Percentiles rank a stretch among this genome's conserved stretches.
Evolutionary conservation across 2,797 vertebrate species (phyloP).

Genomic region (Agapornis canus): DNA sequence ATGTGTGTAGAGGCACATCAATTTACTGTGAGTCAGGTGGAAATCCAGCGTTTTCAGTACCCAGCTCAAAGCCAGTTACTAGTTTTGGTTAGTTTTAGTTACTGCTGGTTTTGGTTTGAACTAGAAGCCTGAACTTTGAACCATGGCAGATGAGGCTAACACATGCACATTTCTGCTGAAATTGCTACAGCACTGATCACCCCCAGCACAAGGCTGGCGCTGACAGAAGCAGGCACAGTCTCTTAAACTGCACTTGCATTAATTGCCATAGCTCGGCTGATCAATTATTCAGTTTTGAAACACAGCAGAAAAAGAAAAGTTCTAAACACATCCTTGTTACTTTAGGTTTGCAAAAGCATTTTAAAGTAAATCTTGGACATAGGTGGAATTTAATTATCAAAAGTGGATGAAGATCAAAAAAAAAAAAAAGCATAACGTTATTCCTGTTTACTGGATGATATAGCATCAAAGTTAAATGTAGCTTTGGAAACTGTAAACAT

Average conservation of each 20-base stretch:
- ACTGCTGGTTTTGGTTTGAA: not conserved
- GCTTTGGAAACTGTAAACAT: not conserved
- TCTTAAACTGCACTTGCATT: not conserved
- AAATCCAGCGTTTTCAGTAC: not conserved
- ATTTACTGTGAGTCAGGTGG: not conserved
- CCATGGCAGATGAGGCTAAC: not conserved
- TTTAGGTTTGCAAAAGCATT: not conserved
- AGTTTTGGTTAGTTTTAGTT: not conserved
- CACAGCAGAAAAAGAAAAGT: not conserved
- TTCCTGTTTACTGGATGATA: not conserved
- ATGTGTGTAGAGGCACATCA: not conserved
- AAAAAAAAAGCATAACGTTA: not conserved
- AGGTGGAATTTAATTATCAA: not conserved
- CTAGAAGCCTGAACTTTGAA: not conserved
- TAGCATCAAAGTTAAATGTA: fast-evolving
- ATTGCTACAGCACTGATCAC: not conserved
- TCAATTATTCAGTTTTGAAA: not conserved
- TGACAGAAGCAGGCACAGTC: not conserved
- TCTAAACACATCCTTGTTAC: not conserved
- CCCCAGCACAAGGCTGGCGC: not conserved
- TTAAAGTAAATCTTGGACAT: not conserved
- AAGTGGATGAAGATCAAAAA: not conserved
- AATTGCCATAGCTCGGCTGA: not conserved
- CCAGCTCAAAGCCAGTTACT: not conserved
- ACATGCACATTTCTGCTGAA: not conserved